phyloP scores from a whole-genome alignment of 2,113 vertebrate species.

The Panthera tigris region DNA sequence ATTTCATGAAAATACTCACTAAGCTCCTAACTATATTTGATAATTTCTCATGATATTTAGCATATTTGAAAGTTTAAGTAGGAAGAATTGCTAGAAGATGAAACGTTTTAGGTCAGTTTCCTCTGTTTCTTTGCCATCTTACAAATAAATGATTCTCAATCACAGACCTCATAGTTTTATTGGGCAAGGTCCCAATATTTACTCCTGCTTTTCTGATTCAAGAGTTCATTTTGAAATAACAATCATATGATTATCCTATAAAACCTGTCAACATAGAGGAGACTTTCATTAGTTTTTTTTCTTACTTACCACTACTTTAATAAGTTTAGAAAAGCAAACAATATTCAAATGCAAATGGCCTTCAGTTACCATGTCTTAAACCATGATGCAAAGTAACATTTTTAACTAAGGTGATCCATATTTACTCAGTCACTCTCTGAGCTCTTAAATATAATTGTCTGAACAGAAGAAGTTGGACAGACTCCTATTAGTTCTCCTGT shows the following conservation, averaged over 20 bases:
- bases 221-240: constrained; percentile 32
- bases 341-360: background rate
- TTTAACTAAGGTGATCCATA: background rate
- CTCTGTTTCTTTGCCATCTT: background rate
- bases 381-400: background rate
- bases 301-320: background rate
- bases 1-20: background rate
- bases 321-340: constrained; percentile 17
- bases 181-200: background rate
- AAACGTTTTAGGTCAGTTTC: background rate
- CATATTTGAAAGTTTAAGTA: background rate
- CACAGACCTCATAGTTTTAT: background rate
- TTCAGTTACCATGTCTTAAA: background rate
- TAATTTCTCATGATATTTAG: background rate
- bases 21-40: background rate
- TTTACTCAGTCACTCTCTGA: background rate
- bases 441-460: background rate
- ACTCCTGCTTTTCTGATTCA: background rate
- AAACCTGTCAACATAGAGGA: background rate
- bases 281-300: background rate
- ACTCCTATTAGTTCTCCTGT: background rate
- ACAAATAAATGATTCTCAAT: background rate
- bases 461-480: background rate
- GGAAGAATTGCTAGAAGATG: background rate
- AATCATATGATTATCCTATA: background rate